Conservation (phyloP, 2,797 vertebrate genomes). For the Kryptolebias ocellatus region DNA sequence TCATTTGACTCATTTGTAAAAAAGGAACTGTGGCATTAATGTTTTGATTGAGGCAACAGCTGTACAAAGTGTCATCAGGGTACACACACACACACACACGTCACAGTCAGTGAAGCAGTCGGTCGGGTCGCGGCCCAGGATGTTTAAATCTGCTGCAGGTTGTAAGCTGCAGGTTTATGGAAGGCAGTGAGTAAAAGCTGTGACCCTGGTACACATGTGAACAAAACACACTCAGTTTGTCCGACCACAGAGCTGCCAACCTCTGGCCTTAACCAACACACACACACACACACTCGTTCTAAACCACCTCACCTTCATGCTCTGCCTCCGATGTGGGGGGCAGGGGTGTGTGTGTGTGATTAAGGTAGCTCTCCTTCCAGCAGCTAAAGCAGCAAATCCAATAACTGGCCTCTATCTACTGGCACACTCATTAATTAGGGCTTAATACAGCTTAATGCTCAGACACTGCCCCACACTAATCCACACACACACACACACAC, state of each 20-base stretch:
- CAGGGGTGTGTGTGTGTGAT: slow-evolving; percentile 54
- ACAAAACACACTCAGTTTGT: slow-evolving; percentile 28
- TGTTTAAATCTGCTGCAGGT: slow-evolving; percentile 53
- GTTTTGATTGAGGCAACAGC: neutral
- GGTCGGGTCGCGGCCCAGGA: slow-evolving; percentile 49
- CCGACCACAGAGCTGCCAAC: slow-evolving; percentile 44
- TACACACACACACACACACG: neutral
- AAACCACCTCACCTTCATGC: slow-evolving; percentile 62
- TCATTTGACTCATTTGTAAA: too few relatives aligned
- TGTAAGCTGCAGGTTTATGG: slow-evolving; percentile 61
- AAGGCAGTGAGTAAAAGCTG: slow-evolving; percentile 47
- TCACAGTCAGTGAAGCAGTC: slow-evolving; percentile 38
- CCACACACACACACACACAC: slow-evolving; percentile 38
- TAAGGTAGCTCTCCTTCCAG: slow-evolving; percentile 82
- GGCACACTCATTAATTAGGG: slow-evolving; percentile 95
- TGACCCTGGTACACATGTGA: slow-evolving; percentile 44
- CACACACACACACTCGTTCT: slow-evolving; percentile 33
- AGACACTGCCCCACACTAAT: slow-evolving; percentile 70
- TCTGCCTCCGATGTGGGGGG: slow-evolving; percentile 13
- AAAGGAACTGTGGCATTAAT: too few relatives aligned
- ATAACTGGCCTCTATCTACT: slow-evolving; percentile 87
- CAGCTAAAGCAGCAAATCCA: slow-evolving; percentile 90
- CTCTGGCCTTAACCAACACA: slow-evolving; percentile 54
- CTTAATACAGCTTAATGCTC: slow-evolving; percentile 94
- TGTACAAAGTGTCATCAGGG: neutral